Base-by-base conservation (phyloP, 2,113 vertebrate genomes). In the Antidorcas marsupialis region DNA sequence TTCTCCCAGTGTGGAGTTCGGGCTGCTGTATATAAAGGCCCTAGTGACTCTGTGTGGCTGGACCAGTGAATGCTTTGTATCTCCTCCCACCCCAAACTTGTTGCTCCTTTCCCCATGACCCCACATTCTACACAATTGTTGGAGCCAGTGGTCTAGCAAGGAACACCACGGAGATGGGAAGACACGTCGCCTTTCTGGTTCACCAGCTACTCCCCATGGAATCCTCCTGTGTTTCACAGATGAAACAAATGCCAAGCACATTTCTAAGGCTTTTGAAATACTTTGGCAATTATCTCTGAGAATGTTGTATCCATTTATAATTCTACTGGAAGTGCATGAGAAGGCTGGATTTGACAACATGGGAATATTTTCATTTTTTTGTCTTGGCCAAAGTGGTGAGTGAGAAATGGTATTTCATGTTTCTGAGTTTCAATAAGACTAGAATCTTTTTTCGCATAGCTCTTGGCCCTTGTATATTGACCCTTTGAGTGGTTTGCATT, bases 51-150 rank as follows among this genome's bases (percentile, higher is more conserved):
- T 7, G 1, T 14, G 30, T 19, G 6, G 21, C 76, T 50, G 2
- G 11, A 8, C 33, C 50, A n/a, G 15, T 1, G 28, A 43, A 30
- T 6, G 13, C 2, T 25, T 16, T 39, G 0, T 15, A 7, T 47
- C 17, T 60, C 52, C n/a, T 27, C 43, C 27, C 4, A 0, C 15
- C 25, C 60, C 10, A n/a, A 7, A 10, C 36, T 23, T 5, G 19
- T 17, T 87, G 6, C 4, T n/a, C 71, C 30, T 47, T 16, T 21
- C 33, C 13, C 59, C 33, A 7, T 0, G 0, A 8, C 25, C 74
- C 10, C 19, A 2, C 12, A 14, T n/a, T 43, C 39, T 8, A 27
- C 7, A 2, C 14, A 43, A 25, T 2, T 36, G 6, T 89, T 43
- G 43, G 30, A 59, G 50, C n/a, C n/a, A 4, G 67, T 15, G 55